Evolutionary conservation across 2,797 vertebrate species (phyloP).

Genomic region (Acipenser oxyrinchus): DNA sequence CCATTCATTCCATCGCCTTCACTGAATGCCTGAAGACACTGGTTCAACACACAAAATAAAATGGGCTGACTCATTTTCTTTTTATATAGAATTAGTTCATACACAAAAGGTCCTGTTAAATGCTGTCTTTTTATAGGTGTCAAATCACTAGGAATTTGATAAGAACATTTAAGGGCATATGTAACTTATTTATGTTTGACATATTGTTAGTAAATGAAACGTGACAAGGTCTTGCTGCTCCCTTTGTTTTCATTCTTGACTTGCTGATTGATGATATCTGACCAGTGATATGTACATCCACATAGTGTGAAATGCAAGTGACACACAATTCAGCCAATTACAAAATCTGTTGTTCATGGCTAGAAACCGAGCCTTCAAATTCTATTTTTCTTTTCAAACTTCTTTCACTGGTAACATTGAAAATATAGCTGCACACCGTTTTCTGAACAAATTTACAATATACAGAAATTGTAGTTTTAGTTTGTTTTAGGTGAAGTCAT

Average conservation of each 20-base stretch:
- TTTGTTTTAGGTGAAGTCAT: too few relatives aligned
- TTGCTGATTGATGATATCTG: too few relatives aligned
- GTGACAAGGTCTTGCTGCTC: slow-evolving; percentile 3
- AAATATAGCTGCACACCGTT: too few relatives aligned
- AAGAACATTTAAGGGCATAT: not conserved
- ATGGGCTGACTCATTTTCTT: not conserved
- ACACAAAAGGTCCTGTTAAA: slow-evolving; percentile 7
- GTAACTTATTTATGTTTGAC: slow-evolving; percentile 10
- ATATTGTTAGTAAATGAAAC: slow-evolving; percentile 28
- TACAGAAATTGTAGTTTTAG: too few relatives aligned
- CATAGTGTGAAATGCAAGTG: too few relatives aligned
- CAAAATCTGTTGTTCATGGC: too few relatives aligned
- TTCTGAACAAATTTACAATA: too few relatives aligned
- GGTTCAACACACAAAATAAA: slow-evolving; percentile 1
- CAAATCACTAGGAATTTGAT: not conserved
- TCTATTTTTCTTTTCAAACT: too few relatives aligned
- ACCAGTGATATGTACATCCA: too few relatives aligned
- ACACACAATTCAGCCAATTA: too few relatives aligned
- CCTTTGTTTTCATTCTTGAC: slow-evolving; percentile 14
- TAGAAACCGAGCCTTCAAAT: too few relatives aligned
- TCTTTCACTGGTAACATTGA: too few relatives aligned
- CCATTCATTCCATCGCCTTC: not conserved
- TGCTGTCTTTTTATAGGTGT: slow-evolving; percentile 4
- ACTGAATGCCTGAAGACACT: slow-evolving; percentile 6
- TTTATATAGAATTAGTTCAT: slow-evolving; percentile 10